Evolutionary conservation across 2,888 invertebrate genomes (phyloP).

Genomic region (Cheilosia soror): DNA sequence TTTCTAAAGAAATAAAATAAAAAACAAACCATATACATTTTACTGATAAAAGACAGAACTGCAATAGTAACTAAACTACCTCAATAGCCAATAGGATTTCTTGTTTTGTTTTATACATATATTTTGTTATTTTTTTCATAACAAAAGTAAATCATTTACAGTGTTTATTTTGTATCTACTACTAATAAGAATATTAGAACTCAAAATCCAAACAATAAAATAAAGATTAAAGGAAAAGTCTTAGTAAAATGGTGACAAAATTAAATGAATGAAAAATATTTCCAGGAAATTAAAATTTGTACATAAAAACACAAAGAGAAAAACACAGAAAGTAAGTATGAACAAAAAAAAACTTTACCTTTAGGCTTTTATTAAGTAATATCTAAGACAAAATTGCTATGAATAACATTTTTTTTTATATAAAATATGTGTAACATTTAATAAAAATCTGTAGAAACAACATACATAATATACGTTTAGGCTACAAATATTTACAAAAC

Average conservation of each 20-base stretch:
- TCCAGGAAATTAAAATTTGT: slow-evolving; percentile 49
- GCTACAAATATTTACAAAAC: slow-evolving; percentile 74
- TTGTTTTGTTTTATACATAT: slow-evolving; percentile 48
- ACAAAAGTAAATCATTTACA: slow-evolving; percentile 10
- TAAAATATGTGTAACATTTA: slow-evolving; percentile 63
- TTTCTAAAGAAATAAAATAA: slow-evolving; percentile 65
- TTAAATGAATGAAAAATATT: slow-evolving; percentile 43
- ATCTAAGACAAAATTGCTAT: slow-evolving; percentile 50
- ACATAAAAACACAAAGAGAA: slow-evolving; percentile 32
- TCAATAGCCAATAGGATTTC: slow-evolving; percentile 81
- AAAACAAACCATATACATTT: slow-evolving; percentile 71
- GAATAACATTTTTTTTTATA: slow-evolving; percentile 55
- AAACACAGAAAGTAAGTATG: slow-evolving; percentile 38
- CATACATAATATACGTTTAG: slow-evolving; percentile 76
- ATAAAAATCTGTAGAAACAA: slow-evolving; percentile 70
- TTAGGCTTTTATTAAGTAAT: slow-evolving; percentile 62
- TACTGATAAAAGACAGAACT: slow-evolving; percentile 80
- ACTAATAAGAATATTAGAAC: not conserved
- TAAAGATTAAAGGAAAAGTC: slow-evolving; percentile 18
- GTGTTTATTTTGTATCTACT: slow-evolving; percentile 8
- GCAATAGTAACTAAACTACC: slow-evolving; percentile 84
- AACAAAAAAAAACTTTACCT: slow-evolving; percentile 48
- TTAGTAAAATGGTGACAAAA: slow-evolving; percentile 74
- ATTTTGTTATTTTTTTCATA: slow-evolving; percentile 35
- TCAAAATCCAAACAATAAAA: slow-evolving; percentile 13